Conservation (phyloP, 2,113 vertebrate species). For the Ranitomeya imitator region DNA sequence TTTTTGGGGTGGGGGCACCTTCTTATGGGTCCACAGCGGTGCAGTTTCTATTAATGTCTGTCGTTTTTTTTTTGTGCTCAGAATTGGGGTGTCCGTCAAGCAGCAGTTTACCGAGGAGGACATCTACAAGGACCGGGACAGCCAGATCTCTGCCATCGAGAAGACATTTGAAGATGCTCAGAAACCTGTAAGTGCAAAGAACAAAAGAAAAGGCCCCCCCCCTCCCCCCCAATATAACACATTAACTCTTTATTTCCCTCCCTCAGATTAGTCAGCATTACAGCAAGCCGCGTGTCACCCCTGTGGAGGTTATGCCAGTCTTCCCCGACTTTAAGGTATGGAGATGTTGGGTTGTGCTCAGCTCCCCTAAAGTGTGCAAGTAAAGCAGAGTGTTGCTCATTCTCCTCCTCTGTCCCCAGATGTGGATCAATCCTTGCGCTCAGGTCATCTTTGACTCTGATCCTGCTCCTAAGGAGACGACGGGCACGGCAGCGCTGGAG, state of each 20-base stretch:
- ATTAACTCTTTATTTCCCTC: not conserved
- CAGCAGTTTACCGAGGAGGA: constrained; percentile 96
- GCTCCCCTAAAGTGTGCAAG: not conserved
- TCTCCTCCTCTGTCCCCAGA: constrained; percentile 66
- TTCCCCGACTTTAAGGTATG: constrained; percentile 93
- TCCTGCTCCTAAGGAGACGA: constrained; percentile 88
- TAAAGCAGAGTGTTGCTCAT: not conserved
- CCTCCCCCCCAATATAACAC: not conserved
- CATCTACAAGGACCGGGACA: constrained; percentile 94
- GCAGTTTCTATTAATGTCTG: not conserved
- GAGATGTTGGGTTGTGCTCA: not conserved
- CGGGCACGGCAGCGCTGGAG: constrained; percentile 79
- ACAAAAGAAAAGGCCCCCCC: not conserved
- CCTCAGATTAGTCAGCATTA: constrained; percentile 86
- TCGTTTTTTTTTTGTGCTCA: not conserved
- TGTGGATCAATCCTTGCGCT: constrained; percentile 97
- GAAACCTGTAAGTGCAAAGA: constrained; percentile 75
- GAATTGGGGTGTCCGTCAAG: constrained; percentile 88
- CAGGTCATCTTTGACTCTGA: constrained; percentile 96
- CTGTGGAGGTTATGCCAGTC: constrained; percentile 86
- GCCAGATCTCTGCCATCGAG: constrained; percentile 93
- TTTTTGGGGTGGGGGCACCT: too few species aligned
- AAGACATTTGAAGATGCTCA: constrained; percentile 96
- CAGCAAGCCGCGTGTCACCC: constrained; percentile 90
- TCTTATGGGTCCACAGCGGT: not conserved